These are phyloP conservation scores for Hemistola chrysoprasaria DNA, from an alignment of 2,888 invertebrate genomes.

Conservation along the genomic window DNA sequence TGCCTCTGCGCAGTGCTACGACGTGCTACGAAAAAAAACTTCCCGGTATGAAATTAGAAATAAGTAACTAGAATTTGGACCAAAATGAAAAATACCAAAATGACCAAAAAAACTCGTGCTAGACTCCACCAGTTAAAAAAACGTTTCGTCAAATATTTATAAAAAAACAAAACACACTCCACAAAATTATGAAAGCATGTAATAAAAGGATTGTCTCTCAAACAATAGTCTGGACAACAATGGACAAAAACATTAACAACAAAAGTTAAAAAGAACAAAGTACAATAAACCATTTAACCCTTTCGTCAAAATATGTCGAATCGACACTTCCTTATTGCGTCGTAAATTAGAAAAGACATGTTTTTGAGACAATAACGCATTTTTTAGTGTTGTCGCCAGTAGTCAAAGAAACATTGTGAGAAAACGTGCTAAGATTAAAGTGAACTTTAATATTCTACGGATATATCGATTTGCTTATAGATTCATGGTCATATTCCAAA, in stretches of 20 bases:
- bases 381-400: conserved; percentile 41
- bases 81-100: no score
- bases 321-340: conserved; percentile 77
- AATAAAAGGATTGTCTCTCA: conserved; percentile 56
- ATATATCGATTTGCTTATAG: neutral
- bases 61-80: no score
- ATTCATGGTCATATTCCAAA: neutral
- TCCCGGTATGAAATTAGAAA: no score
- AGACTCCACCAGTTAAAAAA: no score
- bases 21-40: conserved; percentile 8
- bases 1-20: conserved; percentile 12
- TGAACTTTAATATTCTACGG: no score
- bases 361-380: conserved; percentile 42
- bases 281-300: conserved; percentile 75
- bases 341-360: conserved; percentile 70
- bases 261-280: conserved; percentile 61
- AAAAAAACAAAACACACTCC: conserved; percentile 56
- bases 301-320: conserved; percentile 71
- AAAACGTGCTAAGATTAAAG: conserved; percentile 30
- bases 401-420: conserved; percentile 26
- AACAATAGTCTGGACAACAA: conserved; percentile 68
- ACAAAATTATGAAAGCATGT: conserved; percentile 68
- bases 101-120: no score
- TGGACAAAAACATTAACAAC: conserved; percentile 58
- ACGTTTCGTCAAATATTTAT: no score